A percentile compares a stretch with the other conserved stretches of the same genome.
These are phyloP conservation scores for Sclerurus mexicanus DNA, from an alignment of 2,113 vertebrate genomes.

Conservation along the genomic window DNA sequence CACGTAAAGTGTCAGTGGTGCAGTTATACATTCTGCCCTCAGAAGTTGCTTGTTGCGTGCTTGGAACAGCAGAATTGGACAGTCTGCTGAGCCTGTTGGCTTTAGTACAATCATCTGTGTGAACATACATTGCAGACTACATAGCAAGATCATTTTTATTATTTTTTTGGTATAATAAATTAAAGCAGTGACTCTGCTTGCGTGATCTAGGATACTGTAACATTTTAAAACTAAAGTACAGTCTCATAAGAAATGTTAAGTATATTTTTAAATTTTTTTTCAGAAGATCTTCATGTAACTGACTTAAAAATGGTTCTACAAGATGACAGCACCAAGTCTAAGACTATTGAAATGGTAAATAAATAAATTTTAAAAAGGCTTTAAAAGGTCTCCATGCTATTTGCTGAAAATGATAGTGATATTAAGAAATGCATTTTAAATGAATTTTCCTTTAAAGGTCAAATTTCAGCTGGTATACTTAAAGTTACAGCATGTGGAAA, in stretches of 20 bases:
- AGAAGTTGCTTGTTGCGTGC: background rate
- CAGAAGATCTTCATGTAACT: conserved; percentile 10
- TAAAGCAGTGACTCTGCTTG: background rate
- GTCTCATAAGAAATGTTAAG: background rate
- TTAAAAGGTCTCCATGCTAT: background rate
- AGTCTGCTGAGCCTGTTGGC: background rate
- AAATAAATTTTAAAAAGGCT: background rate
- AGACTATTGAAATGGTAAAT: conserved; percentile 50
- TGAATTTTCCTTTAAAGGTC: background rate
- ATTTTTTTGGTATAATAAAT: background rate
- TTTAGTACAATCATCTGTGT: background rate
- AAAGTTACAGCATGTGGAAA: background rate
- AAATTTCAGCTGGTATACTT: background rate
- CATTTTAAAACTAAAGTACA: background rate
- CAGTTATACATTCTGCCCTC: background rate
- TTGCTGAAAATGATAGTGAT: background rate
- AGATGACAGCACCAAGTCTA: background rate
- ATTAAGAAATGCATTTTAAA: background rate
- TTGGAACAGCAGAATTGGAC: background rate
- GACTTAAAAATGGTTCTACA: conserved; percentile 20
- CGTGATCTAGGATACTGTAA: background rate
- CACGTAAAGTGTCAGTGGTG: background rate
- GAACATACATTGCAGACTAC: background rate
- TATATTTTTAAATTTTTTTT: background rate
- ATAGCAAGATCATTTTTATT: background rate